These are phyloP conservation scores for Myrmophylax atrothorax DNA, from an alignment of 2,113 vertebrate species.

Conservation along the genomic window DNA sequence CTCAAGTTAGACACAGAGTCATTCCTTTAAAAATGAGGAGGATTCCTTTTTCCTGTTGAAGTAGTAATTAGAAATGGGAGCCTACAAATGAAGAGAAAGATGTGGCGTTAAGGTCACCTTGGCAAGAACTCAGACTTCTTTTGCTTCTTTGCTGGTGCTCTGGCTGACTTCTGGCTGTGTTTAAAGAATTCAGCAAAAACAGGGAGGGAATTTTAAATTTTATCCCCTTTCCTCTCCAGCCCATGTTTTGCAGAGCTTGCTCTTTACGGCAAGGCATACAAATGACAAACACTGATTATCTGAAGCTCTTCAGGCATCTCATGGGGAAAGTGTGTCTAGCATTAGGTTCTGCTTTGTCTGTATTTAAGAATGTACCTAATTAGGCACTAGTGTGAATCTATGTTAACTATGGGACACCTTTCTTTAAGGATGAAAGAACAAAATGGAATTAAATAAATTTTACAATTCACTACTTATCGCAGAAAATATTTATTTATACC, in stretches of 20 bases:
- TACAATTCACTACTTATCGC: neutral
- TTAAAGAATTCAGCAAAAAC: neutral
- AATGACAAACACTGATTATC: neutral
- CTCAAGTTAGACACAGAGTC: neutral
- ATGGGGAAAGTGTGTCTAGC: neutral
- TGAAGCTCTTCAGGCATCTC: neutral
- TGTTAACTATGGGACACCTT: accelerated
- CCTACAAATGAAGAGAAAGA: neutral
- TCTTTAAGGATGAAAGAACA: neutral
- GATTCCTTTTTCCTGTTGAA: neutral
- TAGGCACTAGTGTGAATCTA: neutral
- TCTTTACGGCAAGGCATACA: neutral
- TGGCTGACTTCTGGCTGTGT: neutral
- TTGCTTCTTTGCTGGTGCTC: neutral
- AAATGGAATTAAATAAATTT: neutral
- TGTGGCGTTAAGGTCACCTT: neutral
- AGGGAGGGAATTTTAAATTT: neutral
- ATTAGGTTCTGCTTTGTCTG: neutral
- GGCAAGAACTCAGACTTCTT: neutral
- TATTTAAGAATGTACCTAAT: neutral
- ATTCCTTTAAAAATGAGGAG: neutral
- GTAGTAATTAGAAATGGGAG: neutral
- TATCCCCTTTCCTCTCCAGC: neutral
- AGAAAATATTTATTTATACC: neutral
- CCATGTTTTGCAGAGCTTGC: neutral